These are phyloP conservation scores for Anthopleura xanthogrammica DNA, from an alignment of 92 coral and sea anemone genomes.

Conservation along the genomic window DNA sequence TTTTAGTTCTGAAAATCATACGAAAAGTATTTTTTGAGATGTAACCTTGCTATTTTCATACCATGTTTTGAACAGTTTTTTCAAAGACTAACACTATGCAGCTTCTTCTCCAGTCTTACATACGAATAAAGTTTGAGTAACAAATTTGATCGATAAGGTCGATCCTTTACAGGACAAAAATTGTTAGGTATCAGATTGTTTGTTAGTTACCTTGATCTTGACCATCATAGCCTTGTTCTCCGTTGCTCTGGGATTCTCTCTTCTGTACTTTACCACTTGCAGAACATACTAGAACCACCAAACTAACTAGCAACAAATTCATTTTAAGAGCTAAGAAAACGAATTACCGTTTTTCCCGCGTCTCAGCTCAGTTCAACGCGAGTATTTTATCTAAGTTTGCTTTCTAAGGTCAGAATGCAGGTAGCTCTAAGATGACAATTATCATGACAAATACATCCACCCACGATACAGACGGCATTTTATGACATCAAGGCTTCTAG, in stretches of 20 bases:
- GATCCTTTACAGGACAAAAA: not conserved
- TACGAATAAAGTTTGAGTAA: no score
- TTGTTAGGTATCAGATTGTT: not conserved
- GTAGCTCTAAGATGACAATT: not conserved
- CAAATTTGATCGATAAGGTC: no score
- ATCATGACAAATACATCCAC: conserved; percentile 24
- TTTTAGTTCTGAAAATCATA: no score
- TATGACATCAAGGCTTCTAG: conserved; percentile 21
- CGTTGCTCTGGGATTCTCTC: not conserved
- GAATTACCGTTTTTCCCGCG: not conserved
- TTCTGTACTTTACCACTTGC: conserved; percentile 7
- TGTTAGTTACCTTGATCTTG: conserved; percentile 5
- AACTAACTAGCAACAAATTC: not conserved
- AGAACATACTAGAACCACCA: not conserved
- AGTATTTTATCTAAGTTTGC: not conserved
- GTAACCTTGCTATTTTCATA: no score
- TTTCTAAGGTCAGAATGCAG: not conserved
- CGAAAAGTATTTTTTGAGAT: no score
- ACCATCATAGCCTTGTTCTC: not conserved
- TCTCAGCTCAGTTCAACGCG: not conserved
- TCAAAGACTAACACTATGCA: no score
- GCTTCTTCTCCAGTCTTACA: no score
- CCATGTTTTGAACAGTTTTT: no score
- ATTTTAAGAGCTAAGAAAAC: not conserved
- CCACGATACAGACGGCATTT: conserved; percentile 29